These are phyloP conservation scores for Muschampia plurimacula DNA, from an alignment of 2,888 invertebrate species.

Conservation along the genomic window DNA sequence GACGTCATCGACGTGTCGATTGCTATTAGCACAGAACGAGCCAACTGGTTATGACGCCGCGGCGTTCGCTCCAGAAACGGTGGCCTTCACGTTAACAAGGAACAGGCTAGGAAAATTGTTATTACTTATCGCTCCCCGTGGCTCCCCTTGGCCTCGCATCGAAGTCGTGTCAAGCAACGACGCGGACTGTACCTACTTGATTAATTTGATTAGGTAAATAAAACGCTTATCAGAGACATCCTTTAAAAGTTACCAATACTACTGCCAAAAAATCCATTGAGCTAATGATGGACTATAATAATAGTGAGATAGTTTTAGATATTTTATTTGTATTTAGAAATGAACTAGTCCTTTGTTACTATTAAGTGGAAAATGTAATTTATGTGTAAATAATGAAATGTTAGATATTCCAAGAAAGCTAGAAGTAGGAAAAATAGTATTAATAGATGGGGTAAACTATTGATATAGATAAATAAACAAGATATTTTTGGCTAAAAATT, in stretches of 20 bases:
- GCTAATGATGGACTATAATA: conserved; percentile 50
- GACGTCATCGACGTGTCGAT: conserved; percentile 89
- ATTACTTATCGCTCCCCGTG: conserved; percentile 58
- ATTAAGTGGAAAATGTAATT: conserved; percentile 49
- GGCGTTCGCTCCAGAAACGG: conserved; percentile 61
- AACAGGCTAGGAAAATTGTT: conserved; percentile 33
- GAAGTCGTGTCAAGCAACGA: conserved; percentile 43
- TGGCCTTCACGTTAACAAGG: conserved; percentile 60
- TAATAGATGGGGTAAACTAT: conserved; percentile 22
- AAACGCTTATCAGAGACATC: conserved; percentile 52
- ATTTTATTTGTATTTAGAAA: conserved; percentile 58
- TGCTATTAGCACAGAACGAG: conserved; percentile 76
- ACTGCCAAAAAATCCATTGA: conserved; percentile 59
- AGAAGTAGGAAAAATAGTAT: conserved; percentile 6
- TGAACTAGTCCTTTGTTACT: conserved; percentile 69
- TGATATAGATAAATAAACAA: conserved; percentile 27
- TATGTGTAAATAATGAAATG: conserved; percentile 40
- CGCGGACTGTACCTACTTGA: conserved; percentile 53
- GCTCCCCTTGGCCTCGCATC: conserved; percentile 44
- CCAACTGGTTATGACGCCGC: conserved; percentile 74
- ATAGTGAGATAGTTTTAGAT: conserved; percentile 68
- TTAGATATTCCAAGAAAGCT: conserved; percentile 6
- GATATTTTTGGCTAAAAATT: conserved; percentile 21
- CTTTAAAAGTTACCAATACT: conserved; percentile 47
- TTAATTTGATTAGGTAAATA: conserved; percentile 53